A percentile compares a stretch with the other conserved stretches of the same genome.
Evolutionary conservation across 2,113 vertebrate species (phyloP).

Genomic region (Geothlypis trichas): DNA sequence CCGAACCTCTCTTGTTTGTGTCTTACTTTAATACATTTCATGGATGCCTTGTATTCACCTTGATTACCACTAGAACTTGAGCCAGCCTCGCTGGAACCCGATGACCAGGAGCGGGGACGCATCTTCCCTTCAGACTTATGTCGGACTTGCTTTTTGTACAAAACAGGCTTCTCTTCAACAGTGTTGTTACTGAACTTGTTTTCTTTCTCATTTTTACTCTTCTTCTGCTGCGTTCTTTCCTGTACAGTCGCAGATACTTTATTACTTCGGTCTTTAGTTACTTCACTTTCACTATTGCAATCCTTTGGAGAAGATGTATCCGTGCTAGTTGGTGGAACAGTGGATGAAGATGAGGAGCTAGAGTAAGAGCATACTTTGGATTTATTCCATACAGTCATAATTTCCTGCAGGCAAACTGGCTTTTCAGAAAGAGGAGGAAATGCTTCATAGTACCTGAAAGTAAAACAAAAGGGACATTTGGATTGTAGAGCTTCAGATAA

Average conservation of each 20-base stretch:
- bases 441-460: slow-evolving; percentile 96
- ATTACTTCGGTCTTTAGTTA: slow-evolving; percentile 76
- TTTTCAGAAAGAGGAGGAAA: slow-evolving; percentile 98
- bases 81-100: slow-evolving; percentile 95
- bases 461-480: not conserved
- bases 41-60: slow-evolving; percentile 80
- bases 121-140: slow-evolving; percentile 86
- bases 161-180: slow-evolving; percentile 74
- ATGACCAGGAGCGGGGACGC: slow-evolving; percentile 95
- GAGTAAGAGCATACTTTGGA: slow-evolving; percentile 90
- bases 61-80: slow-evolving; percentile 94
- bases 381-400: slow-evolving; percentile 99
- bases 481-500: not conserved
- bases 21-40: slow-evolving; percentile 84
- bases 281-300: slow-evolving; percentile 91
- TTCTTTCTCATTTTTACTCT: slow-evolving; percentile 88
- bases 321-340: slow-evolving; percentile 93
- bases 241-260: slow-evolving; percentile 65
- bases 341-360: slow-evolving; percentile 92
- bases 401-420: slow-evolving; percentile 97
- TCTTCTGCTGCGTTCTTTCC: slow-evolving; percentile 78
- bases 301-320: slow-evolving; percentile 96
- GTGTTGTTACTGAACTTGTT: slow-evolving; percentile 76
- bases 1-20: slow-evolving; percentile 90
- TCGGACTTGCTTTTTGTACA: slow-evolving; percentile 84